Evolutionary conservation across 1,140 invertebrate species (phyloP), one percentile per base, ranked within the genome.

Genomic region (Pantala flavescens): DNA sequence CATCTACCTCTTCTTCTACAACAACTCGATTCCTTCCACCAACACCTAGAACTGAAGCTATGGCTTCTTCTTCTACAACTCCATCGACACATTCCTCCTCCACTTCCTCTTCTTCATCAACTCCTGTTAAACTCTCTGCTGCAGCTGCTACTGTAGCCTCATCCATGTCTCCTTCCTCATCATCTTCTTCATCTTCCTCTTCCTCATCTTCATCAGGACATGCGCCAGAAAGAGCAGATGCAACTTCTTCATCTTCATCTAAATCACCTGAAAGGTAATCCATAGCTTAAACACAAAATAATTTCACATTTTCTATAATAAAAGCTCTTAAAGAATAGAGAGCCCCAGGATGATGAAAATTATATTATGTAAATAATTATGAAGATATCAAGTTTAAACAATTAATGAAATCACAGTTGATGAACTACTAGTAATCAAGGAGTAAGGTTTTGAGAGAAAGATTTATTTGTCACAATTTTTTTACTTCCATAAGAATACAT

Each of bases 1-100:
- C 73, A 23, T 70, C 55, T 3, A 86, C 85, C 77, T 86, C 84
- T 42, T 84, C 82, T 78, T 84, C 84, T 19, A 81, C 82, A 10
- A 84, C 74, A 42, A 84, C 49, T 16, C 12, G 49, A 21, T 63
- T 63, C 49, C 49, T 63, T 16, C 49, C 12, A 3, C 49, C 49
- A 19, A 63, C 49, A 21, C 49, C 49, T 5, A 63, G 49, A 21
- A 63, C 49, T 19, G 49, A 63, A 5, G 49, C 49, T 63, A 63
- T 63, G 5, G 49, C 49, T 21, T 63, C 49, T 21, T 63, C 49
- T 63, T 63, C 49, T 5, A 63, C 49, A 3, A 63, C 49, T 21
- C n/a, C 49, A 63, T 63, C 49, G 3, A 63, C 49, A 36, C 28
- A 36, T 9, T 36, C 28, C 49, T 63, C 49, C 5, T 21, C 49